A percentile compares a stretch with the other conserved stretches of the same genome.
Conservation (phyloP, 2,113 vertebrate species). For the Mugil cephalus region DNA sequence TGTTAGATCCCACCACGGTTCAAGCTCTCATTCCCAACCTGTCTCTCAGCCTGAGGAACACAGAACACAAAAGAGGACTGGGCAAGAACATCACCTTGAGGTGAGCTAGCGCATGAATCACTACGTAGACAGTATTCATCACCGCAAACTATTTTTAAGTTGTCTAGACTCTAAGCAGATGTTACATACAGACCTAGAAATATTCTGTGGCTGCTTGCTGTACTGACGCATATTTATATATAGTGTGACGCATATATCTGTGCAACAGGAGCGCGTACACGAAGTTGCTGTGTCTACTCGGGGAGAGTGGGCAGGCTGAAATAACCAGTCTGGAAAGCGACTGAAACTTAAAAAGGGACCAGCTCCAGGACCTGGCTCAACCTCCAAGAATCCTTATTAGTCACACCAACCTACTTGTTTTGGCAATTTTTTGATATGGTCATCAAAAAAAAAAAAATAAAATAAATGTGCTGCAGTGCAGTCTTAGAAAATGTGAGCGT, state of each 20-base stretch:
- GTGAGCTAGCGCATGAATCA: constrained; percentile 78
- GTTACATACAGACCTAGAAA: constrained; percentile 11
- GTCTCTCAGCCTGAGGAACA: constrained; percentile 88
- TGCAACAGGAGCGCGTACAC: constrained; percentile 89
- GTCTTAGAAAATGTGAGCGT: background rate
- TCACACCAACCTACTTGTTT: constrained; percentile 7
- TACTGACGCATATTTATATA: constrained; percentile 38
- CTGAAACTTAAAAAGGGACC: constrained; percentile 35
- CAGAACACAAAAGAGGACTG: constrained; percentile 91
- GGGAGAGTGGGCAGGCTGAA: constrained; percentile 91
- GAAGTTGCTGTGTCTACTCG: constrained; percentile 89
- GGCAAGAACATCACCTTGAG: constrained; percentile 91
- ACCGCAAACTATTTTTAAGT: constrained; percentile 58
- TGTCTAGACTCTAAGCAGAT: constrained; percentile 57
- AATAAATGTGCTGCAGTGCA: background rate
- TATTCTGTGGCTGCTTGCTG: constrained; percentile 1
- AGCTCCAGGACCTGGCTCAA: constrained; percentile 12
- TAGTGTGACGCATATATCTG: constrained; percentile 54
- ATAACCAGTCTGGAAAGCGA: constrained; percentile 89
- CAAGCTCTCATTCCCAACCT: constrained; percentile 88
- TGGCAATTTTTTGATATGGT: constrained; percentile 4
- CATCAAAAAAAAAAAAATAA: too few relatives aligned
- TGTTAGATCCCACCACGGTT: constrained; percentile 85
- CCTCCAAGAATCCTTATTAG: constrained; percentile 27
- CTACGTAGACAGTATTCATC: constrained; percentile 17